Base-by-base conservation (phyloP, 1,140 invertebrate species). In the Antheraea mylitta region DNA sequence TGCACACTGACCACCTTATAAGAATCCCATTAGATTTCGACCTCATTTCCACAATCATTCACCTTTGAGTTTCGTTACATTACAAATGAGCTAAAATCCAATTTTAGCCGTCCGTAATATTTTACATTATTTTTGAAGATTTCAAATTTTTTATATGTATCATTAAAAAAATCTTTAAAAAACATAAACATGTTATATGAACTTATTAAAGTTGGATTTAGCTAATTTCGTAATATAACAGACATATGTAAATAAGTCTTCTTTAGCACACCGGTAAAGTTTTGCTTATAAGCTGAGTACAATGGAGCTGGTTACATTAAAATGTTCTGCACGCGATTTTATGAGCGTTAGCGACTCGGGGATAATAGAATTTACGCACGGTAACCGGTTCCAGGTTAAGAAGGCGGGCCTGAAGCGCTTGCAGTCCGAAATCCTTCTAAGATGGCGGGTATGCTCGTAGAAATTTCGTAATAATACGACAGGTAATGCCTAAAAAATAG, bases 401-500 rank as follows among this genome's bases (percentile, higher is more conserved):
- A 71, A 75, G 73, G 70, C 67, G 72, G 63, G 67, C 63, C 74
- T 81, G 71, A 77, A 83, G 75, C 77, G 74, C 77, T 67, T 75
- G 78, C 72, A 71, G 74, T 80, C 81, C 78, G 75, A 84, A 85
- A 87, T 86, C 78, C 83, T 85, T 80, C 75, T 74, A 85, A 89
- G 80, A 89, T 87, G 86, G 82, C 85, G 85, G n/a, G 82, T 79
- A 74, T 53, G 45, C 77, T 82, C 76, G 78, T 83, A 84, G 74
- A 79, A 82, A 80, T 87, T 85, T 89, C 83, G 87, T 91, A 91
- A 89, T 91, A 89, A 90, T 89, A 88, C 85, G 87, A 89, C 87
- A 91, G 86, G 89, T 91, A 91, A 91, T 91, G 82, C 87, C 87
- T 90, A 91, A 91, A 91, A 91, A 91, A 91, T 91, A 91, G 89